Percentiles rank a stretch among this genome's conserved stretches.
Evolutionary conservation across 1,140 invertebrate genomes (phyloP).

Genomic region (Holotrichia oblita): DNA sequence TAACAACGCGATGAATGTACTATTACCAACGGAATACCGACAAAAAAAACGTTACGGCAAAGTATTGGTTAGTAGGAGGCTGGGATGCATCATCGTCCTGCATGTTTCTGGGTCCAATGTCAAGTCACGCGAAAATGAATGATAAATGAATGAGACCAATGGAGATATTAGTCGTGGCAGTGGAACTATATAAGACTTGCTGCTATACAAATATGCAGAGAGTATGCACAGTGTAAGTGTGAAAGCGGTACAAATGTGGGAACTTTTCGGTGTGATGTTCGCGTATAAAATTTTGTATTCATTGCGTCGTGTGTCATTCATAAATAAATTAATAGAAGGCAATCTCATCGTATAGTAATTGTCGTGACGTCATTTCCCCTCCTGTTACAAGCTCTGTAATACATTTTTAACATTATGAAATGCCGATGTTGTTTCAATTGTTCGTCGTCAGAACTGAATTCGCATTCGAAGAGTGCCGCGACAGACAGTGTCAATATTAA

Average conservation of each 20-base stretch:
- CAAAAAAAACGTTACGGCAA: not conserved
- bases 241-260: not conserved
- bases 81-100: not conserved
- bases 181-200: not conserved
- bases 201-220: constrained; percentile 4
- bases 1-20: constrained; percentile 1
- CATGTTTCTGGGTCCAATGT: not conserved
- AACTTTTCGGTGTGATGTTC: not conserved
- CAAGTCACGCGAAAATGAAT: constrained; percentile 7
- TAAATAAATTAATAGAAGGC: constrained; percentile 36
- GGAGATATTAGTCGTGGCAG: not conserved
- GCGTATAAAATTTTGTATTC: not conserved
- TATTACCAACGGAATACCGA: not conserved
- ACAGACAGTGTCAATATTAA: too few relatives aligned
- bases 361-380: constrained; percentile 16
- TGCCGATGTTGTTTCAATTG: constrained; percentile 17
- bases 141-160: not conserved
- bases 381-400: not conserved
- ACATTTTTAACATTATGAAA: constrained; percentile 4
- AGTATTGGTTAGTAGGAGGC: not conserved
- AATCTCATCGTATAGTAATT: constrained; percentile 4
- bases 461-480: not conserved
- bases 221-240: not conserved
- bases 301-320: constrained; percentile 4
- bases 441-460: not conserved